A percentile compares a stretch with the other conserved stretches of the same genome.
phyloP scores from a whole-genome alignment of 2,888 invertebrate genomes.

The Pegoplata infirma region DNA sequence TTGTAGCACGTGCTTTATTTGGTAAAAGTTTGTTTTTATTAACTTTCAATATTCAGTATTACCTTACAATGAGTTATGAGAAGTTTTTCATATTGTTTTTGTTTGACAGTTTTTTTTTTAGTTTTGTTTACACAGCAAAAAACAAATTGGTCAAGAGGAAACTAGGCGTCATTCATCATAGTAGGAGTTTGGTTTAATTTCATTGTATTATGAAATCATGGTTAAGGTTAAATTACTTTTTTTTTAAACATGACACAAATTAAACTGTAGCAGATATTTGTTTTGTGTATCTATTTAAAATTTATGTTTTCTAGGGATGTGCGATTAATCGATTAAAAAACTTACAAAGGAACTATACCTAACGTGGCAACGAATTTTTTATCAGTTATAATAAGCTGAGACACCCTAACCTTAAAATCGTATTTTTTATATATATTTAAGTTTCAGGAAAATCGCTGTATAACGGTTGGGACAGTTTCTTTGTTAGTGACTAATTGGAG shows the following conservation, averaged over 20 bases:
- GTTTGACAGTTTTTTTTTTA: slow-evolving; percentile 13
- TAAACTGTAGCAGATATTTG: neutral
- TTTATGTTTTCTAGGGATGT: too few species aligned
- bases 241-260: neutral
- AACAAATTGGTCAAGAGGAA: slow-evolving; percentile 48
- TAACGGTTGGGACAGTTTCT: too few species aligned
- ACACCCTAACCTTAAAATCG: too few species aligned
- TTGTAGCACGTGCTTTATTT: slow-evolving; percentile 55
- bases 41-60: slow-evolving; percentile 23
- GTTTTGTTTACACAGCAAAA: slow-evolving; percentile 6
- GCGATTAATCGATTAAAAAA: too few species aligned
- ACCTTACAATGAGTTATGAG: slow-evolving; percentile 5
- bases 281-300: neutral
- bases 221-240: slow-evolving; percentile 43
- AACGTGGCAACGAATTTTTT: too few species aligned
- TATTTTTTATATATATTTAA: too few species aligned
- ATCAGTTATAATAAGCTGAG: too few species aligned
- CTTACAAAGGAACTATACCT: too few species aligned
- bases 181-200: slow-evolving; percentile 8
- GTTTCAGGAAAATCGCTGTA: too few species aligned
- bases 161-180: slow-evolving; percentile 12
- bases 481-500: too few species aligned
- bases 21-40: slow-evolving; percentile 26
- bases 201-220: slow-evolving; percentile 33
- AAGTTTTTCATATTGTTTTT: neutral